A percentile compares a stretch with the other conserved stretches of the same genome.
phyloP scores from a whole-genome alignment of 2,888 invertebrate genomes.

The Lysandra coridon region DNA sequence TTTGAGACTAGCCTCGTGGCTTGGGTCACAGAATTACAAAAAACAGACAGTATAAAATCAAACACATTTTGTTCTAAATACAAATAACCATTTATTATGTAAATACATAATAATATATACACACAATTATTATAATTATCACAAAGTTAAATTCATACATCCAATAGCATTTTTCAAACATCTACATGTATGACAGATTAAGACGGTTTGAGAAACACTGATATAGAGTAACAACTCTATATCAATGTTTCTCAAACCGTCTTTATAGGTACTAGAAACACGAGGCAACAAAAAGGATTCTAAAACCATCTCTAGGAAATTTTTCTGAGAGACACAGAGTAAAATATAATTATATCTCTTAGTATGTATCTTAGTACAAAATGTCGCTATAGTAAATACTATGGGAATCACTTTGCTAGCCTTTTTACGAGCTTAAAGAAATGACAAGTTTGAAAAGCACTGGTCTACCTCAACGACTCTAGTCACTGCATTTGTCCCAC shows the following conservation, averaged over 20 bases:
- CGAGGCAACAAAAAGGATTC: neutral
- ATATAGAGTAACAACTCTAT: too few species aligned
- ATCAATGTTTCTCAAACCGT: neutral
- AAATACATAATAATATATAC: constrained; percentile 58
- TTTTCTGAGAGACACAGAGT: too few species aligned
- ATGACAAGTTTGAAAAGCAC: neutral
- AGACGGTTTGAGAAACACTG: too few species aligned
- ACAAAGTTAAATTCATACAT: constrained; percentile 55
- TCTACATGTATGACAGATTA: constrained; percentile 9
- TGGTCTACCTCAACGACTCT: neutral
- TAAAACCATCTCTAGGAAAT: too few species aligned
- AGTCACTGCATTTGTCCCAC: neutral
- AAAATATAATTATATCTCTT: neutral
- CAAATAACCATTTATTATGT: constrained; percentile 69
- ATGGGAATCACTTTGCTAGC: neutral
- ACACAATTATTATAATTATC: constrained; percentile 68
- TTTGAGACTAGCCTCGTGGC: neutral
- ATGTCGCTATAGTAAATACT: neutral
- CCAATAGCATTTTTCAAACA: constrained; percentile 40
- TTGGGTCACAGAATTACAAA: neutral
- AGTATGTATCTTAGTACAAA: neutral
- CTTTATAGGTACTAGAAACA: neutral
- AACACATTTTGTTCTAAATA: constrained; percentile 51
- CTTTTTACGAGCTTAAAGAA: neutral
- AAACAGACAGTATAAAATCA: constrained; percentile 36